These are phyloP conservation scores for Papilio aristodemus DNA, from an alignment of 1,140 invertebrate species.

Conservation along the genomic window DNA sequence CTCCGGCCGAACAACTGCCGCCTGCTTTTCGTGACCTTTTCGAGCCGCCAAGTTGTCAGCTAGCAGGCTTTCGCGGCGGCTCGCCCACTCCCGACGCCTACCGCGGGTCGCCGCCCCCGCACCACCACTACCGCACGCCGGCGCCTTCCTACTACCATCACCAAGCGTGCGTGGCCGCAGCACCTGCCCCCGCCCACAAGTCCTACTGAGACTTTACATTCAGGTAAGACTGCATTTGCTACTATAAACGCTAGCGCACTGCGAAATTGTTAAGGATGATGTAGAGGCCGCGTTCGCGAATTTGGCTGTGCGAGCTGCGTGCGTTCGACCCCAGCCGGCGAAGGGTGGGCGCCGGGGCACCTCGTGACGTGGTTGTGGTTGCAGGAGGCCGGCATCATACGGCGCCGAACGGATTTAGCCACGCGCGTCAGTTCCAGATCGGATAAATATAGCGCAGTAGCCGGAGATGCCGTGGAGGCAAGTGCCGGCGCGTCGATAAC, in stretches of 20 bases:
- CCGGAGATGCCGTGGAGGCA: constrained; percentile 68
- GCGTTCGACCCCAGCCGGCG: constrained; percentile 51
- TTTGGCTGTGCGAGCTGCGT: constrained; percentile 64
- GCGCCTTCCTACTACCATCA: constrained; percentile 80
- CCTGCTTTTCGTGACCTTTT: constrained; percentile 69
- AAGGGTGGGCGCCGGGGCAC: constrained; percentile 55
- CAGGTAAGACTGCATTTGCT: constrained; percentile 57
- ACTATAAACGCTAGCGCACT: constrained; percentile 46
- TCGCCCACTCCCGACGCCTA: constrained; percentile 77
- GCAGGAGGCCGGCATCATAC: constrained; percentile 72
- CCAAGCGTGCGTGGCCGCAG: constrained; percentile 76
- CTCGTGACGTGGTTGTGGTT: constrained; percentile 76
- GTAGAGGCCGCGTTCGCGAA: constrained; percentile 55
- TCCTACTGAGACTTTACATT: constrained; percentile 69
- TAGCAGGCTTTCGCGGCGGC: constrained; percentile 81
- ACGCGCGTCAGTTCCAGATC: constrained; percentile 70
- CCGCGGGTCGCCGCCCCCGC: constrained; percentile 73
- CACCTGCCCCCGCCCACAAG: constrained; percentile 70
- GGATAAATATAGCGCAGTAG: constrained; percentile 77
- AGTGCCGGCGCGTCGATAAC: constrained; percentile 75
- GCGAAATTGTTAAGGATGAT: constrained; percentile 50
- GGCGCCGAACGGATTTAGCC: constrained; percentile 77
- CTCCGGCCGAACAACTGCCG: constrained; percentile 75
- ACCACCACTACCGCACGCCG: constrained; percentile 76
- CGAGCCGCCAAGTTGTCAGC: constrained; percentile 81